Base-by-base conservation (phyloP, 1,140 invertebrate species). In the Drosophila arizonae region DNA sequence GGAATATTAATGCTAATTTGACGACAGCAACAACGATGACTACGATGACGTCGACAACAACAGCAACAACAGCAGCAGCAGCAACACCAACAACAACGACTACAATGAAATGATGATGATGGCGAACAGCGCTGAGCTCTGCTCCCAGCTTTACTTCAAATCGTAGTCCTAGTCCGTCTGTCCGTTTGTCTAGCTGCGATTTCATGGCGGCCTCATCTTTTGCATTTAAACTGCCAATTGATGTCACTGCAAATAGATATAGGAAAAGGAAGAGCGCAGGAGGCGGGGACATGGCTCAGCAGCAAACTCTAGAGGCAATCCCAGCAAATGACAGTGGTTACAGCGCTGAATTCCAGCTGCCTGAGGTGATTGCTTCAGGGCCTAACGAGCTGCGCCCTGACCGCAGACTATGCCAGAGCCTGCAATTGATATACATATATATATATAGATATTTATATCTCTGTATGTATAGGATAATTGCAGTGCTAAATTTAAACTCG, bases 191-290 rank as follows among this genome's bases (percentile, higher is more conserved):
- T 72, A 62, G 76, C 82, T 88, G 79, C 84, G 84, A 89, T 88
- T 89, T 80, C 51, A 71, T 54, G 58, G 58, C 84, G 77, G 77
- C 71, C 84, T 80, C 84, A 82, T 89, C 84, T 88, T 90, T 90
- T 90, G 87, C 90, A 90, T 90, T 90, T 90, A 90, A 90, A 90
- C 90, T 90, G 90, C 85, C 90, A 90, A 90, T 90, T 90, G 90
- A 90, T 90, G 81, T 81, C 72, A 58, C 52, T 90, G 79, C 68
- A 86, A 84, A 78, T 76, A 87, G 72, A 82, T 76, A 77, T 79
- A 79, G 68, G 71, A 72, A 55, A 39, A 11, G 10, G 10, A 13
- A 11, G 36, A 15, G 26, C 2, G 28, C 28, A 30, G 17, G 41
- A 13, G 61, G 33, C 6, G 36, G 24, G 15, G 50, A 10, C 2